Base-by-base conservation (phyloP, 2,888 invertebrate genomes). In the Andricus curvator region DNA sequence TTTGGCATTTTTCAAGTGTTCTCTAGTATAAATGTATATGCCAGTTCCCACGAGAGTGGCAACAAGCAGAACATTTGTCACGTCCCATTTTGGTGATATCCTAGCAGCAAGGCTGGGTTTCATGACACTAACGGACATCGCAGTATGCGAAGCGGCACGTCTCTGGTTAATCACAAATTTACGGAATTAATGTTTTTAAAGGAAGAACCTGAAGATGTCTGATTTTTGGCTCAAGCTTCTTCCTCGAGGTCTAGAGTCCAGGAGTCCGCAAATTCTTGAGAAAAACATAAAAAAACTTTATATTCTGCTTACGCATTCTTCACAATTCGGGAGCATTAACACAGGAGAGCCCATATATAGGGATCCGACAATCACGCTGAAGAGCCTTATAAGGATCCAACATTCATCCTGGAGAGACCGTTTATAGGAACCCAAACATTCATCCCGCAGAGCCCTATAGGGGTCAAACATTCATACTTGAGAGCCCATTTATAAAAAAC, bases 21-120 rank as follows among this genome's bases (percentile, higher is more conserved):
- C 96, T 84, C 97, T 94, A 77, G 95, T 96, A 93, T 96, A 97
- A 33, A 98, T 93, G 94, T 97, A 98, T 76, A 97, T 93, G 4
- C 97, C 97, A 33, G 96, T 95, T 25, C 98, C 98, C 79, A 97
- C 92, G 67, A 98, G 95, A 4, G 98, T 96, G 88, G 96, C 96
- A 84, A 97, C 93, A 86, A 98, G 95, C 77, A 98, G 94, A 68
- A 96, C 93, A 93, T 98, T 98, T 70, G 97, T 97, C 70, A 97
- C 93, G 93, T 97, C 97, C 92, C 95, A 94, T 85, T 94, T 95
- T 20, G 96, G 96, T 88, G 96, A 95, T 86, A 96, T 92, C 90
- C 96, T 96, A 87, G 96, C 94, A 88, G 96, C 94, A 86, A 97
- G 93, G 85, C 95, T 94, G 5, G 97, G 97, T 90, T 97, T 97